Base-by-base conservation (phyloP, 2,888 invertebrate species). In the Trypoxylon attenuatum region DNA sequence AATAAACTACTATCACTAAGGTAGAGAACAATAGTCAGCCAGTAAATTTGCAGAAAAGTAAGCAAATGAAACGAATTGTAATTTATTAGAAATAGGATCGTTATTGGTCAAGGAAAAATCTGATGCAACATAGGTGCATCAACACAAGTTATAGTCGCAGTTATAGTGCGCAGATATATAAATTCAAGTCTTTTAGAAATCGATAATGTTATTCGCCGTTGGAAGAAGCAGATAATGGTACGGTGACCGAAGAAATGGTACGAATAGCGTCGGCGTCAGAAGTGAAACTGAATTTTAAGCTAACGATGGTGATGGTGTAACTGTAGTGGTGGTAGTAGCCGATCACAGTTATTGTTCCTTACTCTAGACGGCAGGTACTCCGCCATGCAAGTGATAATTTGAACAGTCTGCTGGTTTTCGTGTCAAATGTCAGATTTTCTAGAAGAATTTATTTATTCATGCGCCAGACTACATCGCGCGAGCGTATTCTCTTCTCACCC, bases 401-500 rank as follows among this genome's bases (percentile, higher is more conserved):
- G 79, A 79, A 76, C 78, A 80, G 83, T 82, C 84, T 82, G 80
- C 80, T 80, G 77, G 81, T 81, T 83, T 84, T 82, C 83, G 75
- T 82, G 82, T 82, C 83, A 82, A 73, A 78, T 79, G 83, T 84
- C 84, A 83, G 79, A 82, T 85, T 85, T 83, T 82, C 82, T 77
- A 71, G 75, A 76, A 78, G 76, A 77, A 71, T 76, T 83, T 69
- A 84, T 71, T 86, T 85, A 86, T 85, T 85, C 81, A 85, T 74
- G 69, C 73, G 69, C 78, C 80, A 81, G 80, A 80, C 77, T 70
- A 76, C 71, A n/a, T 69, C 71, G n/a, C 66, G 72, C 76, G 77
- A n/a, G n/a, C n/a, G n/a, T n/a, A n/a, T n/a, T n/a, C n/a, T n/a
- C n/a, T n/a, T n/a, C n/a, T n/a, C n/a, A n/a, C n/a, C n/a, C n/a